These are phyloP conservation scores for Rhorus exstirpatorius DNA, from an alignment of 2,888 invertebrate species.

Conservation along the genomic window DNA sequence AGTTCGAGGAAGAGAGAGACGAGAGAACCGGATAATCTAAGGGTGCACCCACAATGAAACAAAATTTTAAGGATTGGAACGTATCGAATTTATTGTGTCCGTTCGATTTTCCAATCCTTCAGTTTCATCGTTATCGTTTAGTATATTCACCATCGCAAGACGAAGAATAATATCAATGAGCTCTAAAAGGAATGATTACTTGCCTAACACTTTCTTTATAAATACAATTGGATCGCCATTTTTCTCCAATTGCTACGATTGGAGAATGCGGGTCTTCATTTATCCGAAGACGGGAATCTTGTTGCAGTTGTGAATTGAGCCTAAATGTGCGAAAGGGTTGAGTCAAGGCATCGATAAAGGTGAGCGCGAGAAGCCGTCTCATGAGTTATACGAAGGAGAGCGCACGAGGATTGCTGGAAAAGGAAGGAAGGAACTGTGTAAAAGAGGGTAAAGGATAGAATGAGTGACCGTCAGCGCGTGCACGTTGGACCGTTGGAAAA, in stretches of 20 bases:
- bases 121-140: no score
- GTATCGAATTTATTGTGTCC: background rate
- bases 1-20: slow-evolving; percentile 22
- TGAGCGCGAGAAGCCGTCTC: slow-evolving; percentile 54
- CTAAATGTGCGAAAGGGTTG: slow-evolving; percentile 59
- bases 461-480: slow-evolving; percentile 59
- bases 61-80: background rate
- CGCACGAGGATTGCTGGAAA: slow-evolving; percentile 53
- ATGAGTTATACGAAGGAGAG: slow-evolving; percentile 59
- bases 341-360: slow-evolving; percentile 59
- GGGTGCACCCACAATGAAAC: slow-evolving; percentile 28
- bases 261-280: background rate
- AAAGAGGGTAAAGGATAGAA: slow-evolving; percentile 66
- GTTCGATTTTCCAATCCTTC: background rate
- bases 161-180: no score
- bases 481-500: slow-evolving; percentile 43
- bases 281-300: background rate
- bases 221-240: no score
- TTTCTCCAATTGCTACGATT: background rate
- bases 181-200: background rate
- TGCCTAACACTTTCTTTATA: no score
- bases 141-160: no score
- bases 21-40: slow-evolving; percentile 13
- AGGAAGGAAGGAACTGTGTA: slow-evolving; percentile 54
- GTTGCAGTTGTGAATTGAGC: slow-evolving; percentile 52